Percentiles rank a stretch among this genome's conserved stretches.
Evolutionary conservation across 2,797 vertebrate genomes (phyloP).

Genomic region (Oryzias dopingdopingensis): DNA sequence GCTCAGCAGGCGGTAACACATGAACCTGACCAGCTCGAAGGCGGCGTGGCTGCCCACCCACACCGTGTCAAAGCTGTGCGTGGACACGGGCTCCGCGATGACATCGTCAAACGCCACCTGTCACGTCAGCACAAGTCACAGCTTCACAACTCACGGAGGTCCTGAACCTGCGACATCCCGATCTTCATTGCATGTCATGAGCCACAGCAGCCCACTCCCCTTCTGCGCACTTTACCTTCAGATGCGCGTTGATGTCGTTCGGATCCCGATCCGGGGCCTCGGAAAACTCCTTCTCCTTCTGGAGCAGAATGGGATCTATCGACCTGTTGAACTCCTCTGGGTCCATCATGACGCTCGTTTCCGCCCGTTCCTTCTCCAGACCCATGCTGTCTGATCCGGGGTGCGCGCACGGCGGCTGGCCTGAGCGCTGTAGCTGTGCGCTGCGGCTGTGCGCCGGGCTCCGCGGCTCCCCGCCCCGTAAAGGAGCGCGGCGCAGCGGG

Average conservation of each 20-base stretch:
- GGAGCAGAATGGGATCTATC: slow-evolving; percentile 74
- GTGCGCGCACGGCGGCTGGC: neutral
- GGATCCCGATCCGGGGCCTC: slow-evolving; percentile 80
- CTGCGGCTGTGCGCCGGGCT: slow-evolving; percentile 31
- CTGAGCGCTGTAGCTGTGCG: slow-evolving; percentile 21
- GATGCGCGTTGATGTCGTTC: slow-evolving; percentile 78
- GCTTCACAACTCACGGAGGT: too few relatives aligned
- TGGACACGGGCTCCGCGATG: slow-evolving; percentile 86
- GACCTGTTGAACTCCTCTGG: slow-evolving; percentile 75
- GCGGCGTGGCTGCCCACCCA: slow-evolving; percentile 93
- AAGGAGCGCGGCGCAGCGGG: slow-evolving; percentile 43
- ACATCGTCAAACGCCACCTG: slow-evolving; percentile 92
- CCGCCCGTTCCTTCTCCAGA: slow-evolving; percentile 84
- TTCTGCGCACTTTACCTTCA: slow-evolving; percentile 77
- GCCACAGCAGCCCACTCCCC: too few relatives aligned
- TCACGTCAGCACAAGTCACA: slow-evolving; percentile 6
- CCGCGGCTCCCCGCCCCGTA: slow-evolving; percentile 62
- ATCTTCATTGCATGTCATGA: too few relatives aligned
- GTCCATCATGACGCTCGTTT: slow-evolving; percentile 85
- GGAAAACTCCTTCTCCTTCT: slow-evolving; percentile 64
- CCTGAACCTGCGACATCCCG: too few relatives aligned
- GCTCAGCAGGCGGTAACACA: slow-evolving; percentile 87
- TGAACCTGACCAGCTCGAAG: slow-evolving; percentile 88
- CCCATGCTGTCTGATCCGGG: slow-evolving; percentile 75
- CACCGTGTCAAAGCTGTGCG: slow-evolving; percentile 90